Evolutionary conservation across 1,140 invertebrate genomes (phyloP), one percentile per base, ranked within the genome.

Genomic region (Papilio xuthus): DNA sequence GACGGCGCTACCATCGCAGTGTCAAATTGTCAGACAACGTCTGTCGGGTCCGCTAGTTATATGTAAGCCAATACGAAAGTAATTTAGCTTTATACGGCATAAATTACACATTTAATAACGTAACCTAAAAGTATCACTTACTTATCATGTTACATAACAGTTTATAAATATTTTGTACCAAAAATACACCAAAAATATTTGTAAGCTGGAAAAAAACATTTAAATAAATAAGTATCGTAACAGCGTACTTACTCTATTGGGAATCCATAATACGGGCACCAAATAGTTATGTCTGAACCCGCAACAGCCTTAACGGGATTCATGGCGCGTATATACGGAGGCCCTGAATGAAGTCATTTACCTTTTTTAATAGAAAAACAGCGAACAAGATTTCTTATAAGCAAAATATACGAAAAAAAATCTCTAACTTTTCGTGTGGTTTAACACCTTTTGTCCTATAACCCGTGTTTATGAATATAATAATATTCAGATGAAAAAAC

Each of bases 241-340:
- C 9, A 26, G 44, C 4, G 53, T 80, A 85, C 91, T 89, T 83
- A 94, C 94, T 94, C 95, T 81, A 98, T 96, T 23, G 98, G 98
- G 93, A 97, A 98, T 60, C 98, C 98, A 28, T 97, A 97, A 81
- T 98, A 98, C 78, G 97, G 97, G 93, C 98, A 99, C 82, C 96
- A 96, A 56, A 99, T 95, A 74, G 95, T 96, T 50, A 97, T 95
- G 86, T 96, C 96, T 77, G 96, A 94, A 32, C 97, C 97, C 26
- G 97, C 97, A 47, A 98, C 96, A 10, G 97, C 97, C 78, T 97
- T 98, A 47, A 98, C 94, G 50, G 97, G 97, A 75, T 95, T 95
- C 93, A 97, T 96, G 20, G 96, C 95, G 84, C 97, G 95, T 47
- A 98, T 97, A 87, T 97, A 97, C 4, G 97, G 97, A 7, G 97